Percentiles rank a stretch among this genome's conserved stretches.
Evolutionary conservation across 2,113 vertebrate genomes (phyloP).

Genomic region (Heteronetta atricapilla): DNA sequence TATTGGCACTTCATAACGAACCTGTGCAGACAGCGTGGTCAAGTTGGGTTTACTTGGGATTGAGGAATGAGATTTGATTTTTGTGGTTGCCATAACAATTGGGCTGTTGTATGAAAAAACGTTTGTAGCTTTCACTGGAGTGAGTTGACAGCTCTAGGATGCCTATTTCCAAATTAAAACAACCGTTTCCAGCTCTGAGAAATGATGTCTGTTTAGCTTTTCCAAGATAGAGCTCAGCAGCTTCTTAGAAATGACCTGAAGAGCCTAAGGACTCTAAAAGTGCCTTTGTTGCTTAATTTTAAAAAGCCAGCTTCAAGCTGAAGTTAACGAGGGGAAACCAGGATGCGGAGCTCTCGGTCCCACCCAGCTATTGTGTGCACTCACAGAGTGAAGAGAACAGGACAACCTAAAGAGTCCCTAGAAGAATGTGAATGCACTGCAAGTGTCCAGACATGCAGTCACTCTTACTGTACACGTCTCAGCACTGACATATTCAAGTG

Average conservation of each 20-base stretch:
- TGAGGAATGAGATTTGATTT: constrained; percentile 72
- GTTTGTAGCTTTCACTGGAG: constrained; percentile 63
- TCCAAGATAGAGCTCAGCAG: constrained; percentile 61
- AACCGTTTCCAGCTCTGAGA: constrained; percentile 73
- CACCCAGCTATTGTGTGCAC: constrained; percentile 58
- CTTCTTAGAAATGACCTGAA: constrained; percentile 57
- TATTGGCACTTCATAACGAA: constrained; percentile 39
- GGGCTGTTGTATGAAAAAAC: constrained; percentile 72
- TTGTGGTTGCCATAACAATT: constrained; percentile 76
- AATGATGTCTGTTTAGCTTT: constrained; percentile 68
- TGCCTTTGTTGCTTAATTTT: constrained; percentile 66
- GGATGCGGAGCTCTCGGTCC: constrained; percentile 48
- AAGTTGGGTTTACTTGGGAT: constrained; percentile 53
- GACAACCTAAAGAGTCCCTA: constrained; percentile 46
- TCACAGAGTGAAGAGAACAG: constrained; percentile 65
- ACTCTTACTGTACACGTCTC: constrained; percentile 7
- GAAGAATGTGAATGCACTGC: constrained; percentile 69
- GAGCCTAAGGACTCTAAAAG: constrained; percentile 47
- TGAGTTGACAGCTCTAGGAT: constrained; percentile 66
- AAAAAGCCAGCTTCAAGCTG: constrained; percentile 64
- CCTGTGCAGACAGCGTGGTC: neutral
- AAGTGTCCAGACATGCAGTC: constrained; percentile 75
- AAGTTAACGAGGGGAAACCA: constrained; percentile 68
- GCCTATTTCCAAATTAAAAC: constrained; percentile 67
- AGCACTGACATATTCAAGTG: neutral